phyloP scores from a whole-genome alignment of 2,113 vertebrate genomes.

The Clarias gariepinus region DNA sequence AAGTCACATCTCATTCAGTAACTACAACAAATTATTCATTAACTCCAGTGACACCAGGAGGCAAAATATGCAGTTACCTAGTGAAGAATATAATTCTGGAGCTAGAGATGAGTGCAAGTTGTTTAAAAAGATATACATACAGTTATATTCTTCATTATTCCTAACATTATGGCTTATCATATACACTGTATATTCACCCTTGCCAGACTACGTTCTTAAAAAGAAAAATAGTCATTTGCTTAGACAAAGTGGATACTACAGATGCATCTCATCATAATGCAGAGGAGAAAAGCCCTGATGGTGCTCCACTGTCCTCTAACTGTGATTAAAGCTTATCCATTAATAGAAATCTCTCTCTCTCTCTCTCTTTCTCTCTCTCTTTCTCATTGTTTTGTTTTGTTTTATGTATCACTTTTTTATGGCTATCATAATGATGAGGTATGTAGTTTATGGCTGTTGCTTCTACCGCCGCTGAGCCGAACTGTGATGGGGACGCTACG shows the following conservation, averaged over 20 bases:
- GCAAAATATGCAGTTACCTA: slow-evolving; percentile 7
- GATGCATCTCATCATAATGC: slow-evolving; percentile 50
- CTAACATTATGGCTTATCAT: not conserved
- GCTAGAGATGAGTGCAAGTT: not conserved
- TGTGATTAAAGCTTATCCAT: slow-evolving; percentile 75
- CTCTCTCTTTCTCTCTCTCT: slow-evolving; percentile 41
- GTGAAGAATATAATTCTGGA: not conserved
- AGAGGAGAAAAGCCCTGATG: slow-evolving; percentile 60
- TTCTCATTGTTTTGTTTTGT: slow-evolving; percentile 61
- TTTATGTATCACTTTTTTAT: slow-evolving; percentile 76
- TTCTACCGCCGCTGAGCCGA: slow-evolving; percentile 61
- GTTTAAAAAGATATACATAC: not conserved
- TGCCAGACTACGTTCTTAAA: not conserved
- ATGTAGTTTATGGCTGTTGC: slow-evolving; percentile 69
- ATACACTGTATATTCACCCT: not conserved
- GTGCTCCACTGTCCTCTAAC: slow-evolving; percentile 38
- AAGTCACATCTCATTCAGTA: not conserved
- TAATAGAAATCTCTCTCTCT: slow-evolving; percentile 72
- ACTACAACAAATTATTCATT: not conserved
- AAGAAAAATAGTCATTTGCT: slow-evolving; percentile 28
- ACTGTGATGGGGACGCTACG: slow-evolving; percentile 64
- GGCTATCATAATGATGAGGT: slow-evolving; percentile 70
- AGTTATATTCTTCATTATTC: not conserved
- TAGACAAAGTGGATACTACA: slow-evolving; percentile 60
- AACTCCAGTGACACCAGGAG: not conserved